Percentiles rank a stretch among this genome's conserved stretches.
Conservation (phyloP, 2,888 invertebrate species). For the Parnassius orleans region DNA sequence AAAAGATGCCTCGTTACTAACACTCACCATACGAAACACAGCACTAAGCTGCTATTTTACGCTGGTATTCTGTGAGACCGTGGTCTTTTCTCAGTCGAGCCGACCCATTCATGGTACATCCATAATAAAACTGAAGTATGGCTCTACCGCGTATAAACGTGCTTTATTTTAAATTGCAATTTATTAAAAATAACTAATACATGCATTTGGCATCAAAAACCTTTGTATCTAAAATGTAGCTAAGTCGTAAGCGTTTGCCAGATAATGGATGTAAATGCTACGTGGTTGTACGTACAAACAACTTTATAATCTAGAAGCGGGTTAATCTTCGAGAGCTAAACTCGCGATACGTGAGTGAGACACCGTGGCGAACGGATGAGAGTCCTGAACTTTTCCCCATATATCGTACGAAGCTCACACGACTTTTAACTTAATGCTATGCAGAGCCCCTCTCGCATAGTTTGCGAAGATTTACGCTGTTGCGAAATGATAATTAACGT, state of each 20-base stretch:
- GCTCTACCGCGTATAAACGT: no score
- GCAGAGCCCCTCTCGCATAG: conserved; percentile 9
- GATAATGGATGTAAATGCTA: conserved; percentile 12
- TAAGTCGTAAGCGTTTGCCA: background rate
- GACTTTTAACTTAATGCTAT: conserved; percentile 18
- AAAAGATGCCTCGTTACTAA: no score
- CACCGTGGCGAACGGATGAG: conserved; percentile 25
- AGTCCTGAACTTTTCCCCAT: conserved; percentile 41
- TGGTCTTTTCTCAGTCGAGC: no score
- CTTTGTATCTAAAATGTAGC: no score
- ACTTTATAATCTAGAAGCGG: conserved; percentile 18
- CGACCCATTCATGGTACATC: no score
- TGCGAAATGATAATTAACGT: conserved; percentile 17
- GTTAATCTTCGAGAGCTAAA: conserved; percentile 28
- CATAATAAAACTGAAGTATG: no score
- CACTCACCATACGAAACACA: no score
- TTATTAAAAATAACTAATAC: no score
- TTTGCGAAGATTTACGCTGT: conserved; percentile 12
- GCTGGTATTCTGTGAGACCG: no score
- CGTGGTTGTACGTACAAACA: conserved; percentile 20
- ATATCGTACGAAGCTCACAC: conserved; percentile 39
- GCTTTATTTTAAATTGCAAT: no score
- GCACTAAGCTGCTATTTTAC: no score
- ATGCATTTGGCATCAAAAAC: no score
- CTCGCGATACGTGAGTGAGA: conserved; percentile 27